These are phyloP conservation scores for Canis aureus DNA, from an alignment of 2,113 vertebrate genomes.

Conservation along the genomic window DNA sequence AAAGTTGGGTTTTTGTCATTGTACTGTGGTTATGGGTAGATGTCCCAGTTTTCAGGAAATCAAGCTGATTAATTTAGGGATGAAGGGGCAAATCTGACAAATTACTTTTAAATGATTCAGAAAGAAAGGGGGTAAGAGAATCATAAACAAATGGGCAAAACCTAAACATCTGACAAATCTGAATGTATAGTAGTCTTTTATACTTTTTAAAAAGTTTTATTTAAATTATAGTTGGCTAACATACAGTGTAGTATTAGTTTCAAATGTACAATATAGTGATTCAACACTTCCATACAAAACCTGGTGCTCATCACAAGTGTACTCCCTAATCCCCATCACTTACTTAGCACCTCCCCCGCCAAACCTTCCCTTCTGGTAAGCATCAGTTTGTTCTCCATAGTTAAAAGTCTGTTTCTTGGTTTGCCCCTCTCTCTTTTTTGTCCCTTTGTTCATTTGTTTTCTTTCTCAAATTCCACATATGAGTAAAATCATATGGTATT, in stretches of 20 bases:
- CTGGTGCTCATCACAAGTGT: neutral
- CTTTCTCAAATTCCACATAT: neutral
- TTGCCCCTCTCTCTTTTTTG: neutral
- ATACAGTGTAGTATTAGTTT: neutral
- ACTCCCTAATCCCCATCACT: neutral
- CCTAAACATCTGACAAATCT: neutral
- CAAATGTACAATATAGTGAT: neutral
- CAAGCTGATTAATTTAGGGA: neutral
- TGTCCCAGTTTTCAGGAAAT: neutral
- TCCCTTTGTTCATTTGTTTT: neutral
- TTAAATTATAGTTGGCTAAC: neutral
- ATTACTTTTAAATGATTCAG: neutral
- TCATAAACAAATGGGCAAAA: neutral
- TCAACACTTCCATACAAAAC: neutral
- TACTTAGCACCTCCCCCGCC: neutral
- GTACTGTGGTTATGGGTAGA: neutral
- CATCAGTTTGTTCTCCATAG: neutral
- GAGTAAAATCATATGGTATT: neutral
- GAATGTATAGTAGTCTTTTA: neutral
- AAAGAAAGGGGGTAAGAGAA: neutral
- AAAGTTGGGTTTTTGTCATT: conserved; percentile 12
- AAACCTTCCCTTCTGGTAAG: neutral
- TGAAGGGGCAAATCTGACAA: neutral
- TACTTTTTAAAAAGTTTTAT: neutral
- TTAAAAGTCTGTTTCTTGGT: neutral